Percentiles rank a stretch among this genome's conserved stretches.
Conservation (phyloP, 2,113 vertebrate species). For the Ophiodon elongatus region DNA sequence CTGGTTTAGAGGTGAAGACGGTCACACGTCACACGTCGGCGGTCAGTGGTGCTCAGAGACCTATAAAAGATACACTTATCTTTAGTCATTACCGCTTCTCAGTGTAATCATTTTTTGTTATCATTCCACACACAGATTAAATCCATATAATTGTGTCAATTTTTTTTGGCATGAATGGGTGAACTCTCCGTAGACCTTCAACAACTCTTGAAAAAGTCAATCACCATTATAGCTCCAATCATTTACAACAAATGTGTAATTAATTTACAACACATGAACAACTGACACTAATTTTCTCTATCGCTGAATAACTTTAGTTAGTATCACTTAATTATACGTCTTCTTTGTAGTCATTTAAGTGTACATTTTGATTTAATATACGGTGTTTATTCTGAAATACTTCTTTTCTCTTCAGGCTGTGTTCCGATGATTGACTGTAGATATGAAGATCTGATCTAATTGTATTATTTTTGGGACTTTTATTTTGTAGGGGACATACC, state of each 20-base stretch:
- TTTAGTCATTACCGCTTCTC: background rate
- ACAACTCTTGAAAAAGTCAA: background rate
- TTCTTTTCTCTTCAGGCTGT: background rate
- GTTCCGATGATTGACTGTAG: background rate
- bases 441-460: background rate
- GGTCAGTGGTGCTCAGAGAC: background rate
- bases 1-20: conserved; percentile 11
- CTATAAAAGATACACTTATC: background rate
- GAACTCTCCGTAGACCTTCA: background rate
- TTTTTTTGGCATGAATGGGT: background rate
- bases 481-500: conserved; percentile 10
- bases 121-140: background rate
- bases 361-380: background rate
- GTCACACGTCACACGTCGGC: background rate
- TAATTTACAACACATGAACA: background rate
- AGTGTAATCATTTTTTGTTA: background rate
- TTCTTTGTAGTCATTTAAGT: background rate
- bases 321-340: background rate
- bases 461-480: background rate
- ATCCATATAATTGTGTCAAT: background rate
- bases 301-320: background rate
- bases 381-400: background rate
- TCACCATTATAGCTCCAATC: background rate
- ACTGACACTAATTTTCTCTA: background rate
- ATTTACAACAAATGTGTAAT: background rate